A percentile compares a stretch with the other conserved stretches of the same genome.
These are phyloP conservation scores for Benthosema pterotum DNA, from an alignment of 2,797 vertebrate species.

Conservation along the genomic window DNA sequence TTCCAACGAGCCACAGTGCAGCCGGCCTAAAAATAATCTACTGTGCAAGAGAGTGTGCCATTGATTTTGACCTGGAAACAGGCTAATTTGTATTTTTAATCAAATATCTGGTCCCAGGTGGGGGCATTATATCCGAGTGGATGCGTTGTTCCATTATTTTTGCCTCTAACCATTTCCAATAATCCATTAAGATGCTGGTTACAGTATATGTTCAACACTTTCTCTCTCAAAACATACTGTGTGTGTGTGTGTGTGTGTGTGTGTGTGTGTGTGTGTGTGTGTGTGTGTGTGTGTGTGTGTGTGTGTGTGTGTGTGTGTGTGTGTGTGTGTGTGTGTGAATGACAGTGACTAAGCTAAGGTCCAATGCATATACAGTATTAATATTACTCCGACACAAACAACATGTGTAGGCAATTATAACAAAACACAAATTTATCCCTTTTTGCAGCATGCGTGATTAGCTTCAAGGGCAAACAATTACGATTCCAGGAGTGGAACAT, in stretches of 20 bases:
- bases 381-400: too few species aligned
- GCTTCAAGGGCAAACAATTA: too few species aligned
- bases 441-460: too few species aligned
- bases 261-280: background rate
- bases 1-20: background rate
- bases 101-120: conserved; percentile 3
- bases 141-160: conserved; percentile 19
- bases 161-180: conserved; percentile 23
- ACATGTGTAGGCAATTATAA: too few species aligned
- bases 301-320: background rate
- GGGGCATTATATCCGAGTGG: conserved; percentile 5
- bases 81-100: conserved; percentile 17
- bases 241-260: background rate
- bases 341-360: too few species aligned
- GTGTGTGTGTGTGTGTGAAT: background rate
- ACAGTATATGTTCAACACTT: conserved; percentile 9
- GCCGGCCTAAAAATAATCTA: conserved; percentile 1
- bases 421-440: too few species aligned
- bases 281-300: background rate
- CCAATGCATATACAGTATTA: too few species aligned
- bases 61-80: conserved; percentile 17
- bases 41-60: background rate
- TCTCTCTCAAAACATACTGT: background rate
- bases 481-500: too few species aligned
- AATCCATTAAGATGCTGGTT: conserved; percentile 13